Evolutionary conservation across 2,113 vertebrate genomes (phyloP), one percentile per base, ranked within the genome.

Genomic region (Pontoporia blainvillei): DNA sequence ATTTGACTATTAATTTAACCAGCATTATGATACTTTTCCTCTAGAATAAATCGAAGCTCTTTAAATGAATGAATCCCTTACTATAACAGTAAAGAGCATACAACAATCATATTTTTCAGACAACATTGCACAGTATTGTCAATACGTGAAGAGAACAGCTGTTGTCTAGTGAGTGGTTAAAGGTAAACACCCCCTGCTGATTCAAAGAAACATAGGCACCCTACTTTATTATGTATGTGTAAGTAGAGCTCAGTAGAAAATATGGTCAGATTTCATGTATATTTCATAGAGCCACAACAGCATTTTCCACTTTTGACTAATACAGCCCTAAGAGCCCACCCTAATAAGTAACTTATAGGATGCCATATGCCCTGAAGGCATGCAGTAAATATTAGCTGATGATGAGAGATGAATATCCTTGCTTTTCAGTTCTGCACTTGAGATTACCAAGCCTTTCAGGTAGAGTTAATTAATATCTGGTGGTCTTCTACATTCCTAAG

Each of bases 31-130:
- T 11, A 87, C 67, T 90, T 98, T 97, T 91, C 41, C 88, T 85
- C 62, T 96, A 96, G 91, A 94, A 83, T 96, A 96, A 97, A 96
- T 96, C 67, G 39, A 91, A 92, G 81, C 94, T 91, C 71, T 92
- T 96, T 93, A 97, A 97, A 84, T 31, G 31, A 96, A 97, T 95
- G 94, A 94, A 94, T 98, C 44, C 82, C 97, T 87, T 88, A 72
- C 46, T 91, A 6, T 92, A 96, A 96, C 97, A 98, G 97, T 96
- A 79, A 94, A 81, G 64, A 97, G 34, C 85, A 95, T 96, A 95
- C 94, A 91, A 78, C 90, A 79, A 90, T 96, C 94, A 73, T 94
- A 91, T 98, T 98, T 97, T 96, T 95, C 91, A 97, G 95, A 92
- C 91, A 94, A 15, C 67, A 36, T 85, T 79, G 64, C 64, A 87